phyloP scores from a whole-genome alignment of 1,140 invertebrate genomes.

The Doryteuthis pealeii region DNA sequence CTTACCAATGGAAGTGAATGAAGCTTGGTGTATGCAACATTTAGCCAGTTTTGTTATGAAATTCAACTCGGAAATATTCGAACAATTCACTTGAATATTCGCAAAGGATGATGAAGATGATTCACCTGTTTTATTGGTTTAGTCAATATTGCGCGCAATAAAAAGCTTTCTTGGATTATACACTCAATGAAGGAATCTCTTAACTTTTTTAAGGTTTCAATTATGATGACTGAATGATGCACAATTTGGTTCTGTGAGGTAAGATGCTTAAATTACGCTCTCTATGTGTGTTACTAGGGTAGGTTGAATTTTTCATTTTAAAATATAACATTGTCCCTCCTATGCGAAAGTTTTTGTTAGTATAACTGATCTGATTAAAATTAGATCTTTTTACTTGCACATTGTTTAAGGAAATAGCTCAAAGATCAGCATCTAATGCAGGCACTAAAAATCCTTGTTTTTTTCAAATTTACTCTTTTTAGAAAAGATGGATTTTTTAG shows the following conservation, averaged over 20 bases:
- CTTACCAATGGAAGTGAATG: neutral
- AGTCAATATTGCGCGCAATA: conserved; percentile 44
- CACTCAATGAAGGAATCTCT: conserved; percentile 51
- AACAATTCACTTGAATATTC: conserved; percentile 52
- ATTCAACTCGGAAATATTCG: conserved; percentile 43
- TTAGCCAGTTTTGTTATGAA: conserved; percentile 40
- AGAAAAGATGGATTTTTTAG: too few relatives aligned
- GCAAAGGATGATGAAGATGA: conserved; percentile 51
- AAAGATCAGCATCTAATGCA: too few relatives aligned
- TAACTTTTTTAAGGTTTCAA: conserved; percentile 48
- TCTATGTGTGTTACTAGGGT: too few relatives aligned
- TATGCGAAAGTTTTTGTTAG: too few relatives aligned
- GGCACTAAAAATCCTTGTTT: too few relatives aligned
- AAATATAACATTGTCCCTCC: too few relatives aligned
- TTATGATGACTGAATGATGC: neutral
- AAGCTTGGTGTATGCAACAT: conserved; percentile 8
- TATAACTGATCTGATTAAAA: too few relatives aligned
- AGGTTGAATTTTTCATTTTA: too few relatives aligned
- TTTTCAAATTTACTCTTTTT: too few relatives aligned
- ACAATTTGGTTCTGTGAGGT: neutral
- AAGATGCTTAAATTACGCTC: neutral
- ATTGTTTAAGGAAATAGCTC: too few relatives aligned
- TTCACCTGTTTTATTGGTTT: conserved; percentile 45
- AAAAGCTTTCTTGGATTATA: conserved; percentile 46
- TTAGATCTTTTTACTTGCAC: too few relatives aligned